A percentile compares a stretch with the other conserved stretches of the same genome.
Evolutionary conservation across 30 jellyfish, hydroid and myxozoan genomes (phyloP).

Genomic region (Catostylus mosaicus): DNA sequence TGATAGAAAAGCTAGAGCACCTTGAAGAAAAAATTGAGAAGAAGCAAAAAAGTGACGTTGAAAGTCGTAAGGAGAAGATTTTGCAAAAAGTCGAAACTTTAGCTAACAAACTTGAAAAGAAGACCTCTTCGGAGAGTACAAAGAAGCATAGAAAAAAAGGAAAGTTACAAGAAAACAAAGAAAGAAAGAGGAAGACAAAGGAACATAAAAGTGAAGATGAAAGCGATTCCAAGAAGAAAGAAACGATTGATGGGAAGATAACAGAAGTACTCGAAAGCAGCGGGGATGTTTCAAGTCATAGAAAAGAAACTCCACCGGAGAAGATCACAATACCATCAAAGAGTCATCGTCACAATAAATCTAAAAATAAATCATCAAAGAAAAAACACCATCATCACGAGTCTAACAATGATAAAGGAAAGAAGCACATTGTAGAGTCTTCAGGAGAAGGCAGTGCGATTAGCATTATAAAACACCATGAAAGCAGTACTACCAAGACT

Average conservation of each 20-base stretch:
- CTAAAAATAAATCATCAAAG: not conserved
- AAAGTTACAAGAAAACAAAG: not conserved
- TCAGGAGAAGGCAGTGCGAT: constrained; percentile 50
- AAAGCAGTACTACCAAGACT: not conserved
- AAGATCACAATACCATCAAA: constrained; percentile 17
- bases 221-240: not conserved
- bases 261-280: constrained; percentile 27
- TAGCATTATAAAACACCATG: not conserved
- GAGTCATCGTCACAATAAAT: constrained; percentile 2
- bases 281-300: constrained; percentile 3
- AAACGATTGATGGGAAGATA: not conserved
- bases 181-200: not conserved
- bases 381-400: constrained; percentile 14
- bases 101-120: constrained; percentile 41
- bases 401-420: not conserved
- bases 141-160: not conserved
- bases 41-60: constrained; percentile 50
- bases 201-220: not conserved
- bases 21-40: constrained; percentile 54
- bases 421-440: not conserved
- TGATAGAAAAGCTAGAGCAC: constrained; percentile 65
- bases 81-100: constrained; percentile 49
- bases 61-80: constrained; percentile 43
- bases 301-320: constrained; percentile 14
- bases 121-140: not conserved